Conservation (phyloP, 2,888 invertebrate genomes). For the Siphonodentalium dalli region DNA sequence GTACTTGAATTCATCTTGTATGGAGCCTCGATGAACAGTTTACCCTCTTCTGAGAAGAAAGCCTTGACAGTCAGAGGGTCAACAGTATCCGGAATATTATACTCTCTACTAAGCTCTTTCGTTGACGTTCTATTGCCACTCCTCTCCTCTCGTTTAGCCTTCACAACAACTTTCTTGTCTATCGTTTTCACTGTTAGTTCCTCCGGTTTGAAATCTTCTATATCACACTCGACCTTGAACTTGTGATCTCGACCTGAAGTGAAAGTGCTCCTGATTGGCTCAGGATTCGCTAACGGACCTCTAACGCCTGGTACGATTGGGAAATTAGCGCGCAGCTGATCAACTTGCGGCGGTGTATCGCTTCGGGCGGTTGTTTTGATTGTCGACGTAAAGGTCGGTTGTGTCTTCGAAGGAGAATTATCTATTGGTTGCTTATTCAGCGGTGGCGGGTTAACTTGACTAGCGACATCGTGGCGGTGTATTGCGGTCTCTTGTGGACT, state of each 20-base stretch:
- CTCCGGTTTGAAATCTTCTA: conserved; percentile 62
- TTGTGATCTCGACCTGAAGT: conserved; percentile 46
- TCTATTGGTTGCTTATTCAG: conserved; percentile 18
- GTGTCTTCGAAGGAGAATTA: too few relatives aligned
- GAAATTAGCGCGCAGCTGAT: conserved; percentile 18
- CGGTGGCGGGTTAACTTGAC: conserved; percentile 10
- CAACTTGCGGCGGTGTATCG: conserved; percentile 13
- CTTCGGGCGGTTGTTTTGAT: conserved; percentile 5
- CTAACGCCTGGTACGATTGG: not conserved
- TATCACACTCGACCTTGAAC: conserved; percentile 57
- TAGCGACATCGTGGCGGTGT: conserved; percentile 30
- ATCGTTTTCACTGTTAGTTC: conserved; percentile 62
- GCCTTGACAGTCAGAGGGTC: conserved; percentile 62
- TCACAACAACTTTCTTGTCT: conserved; percentile 54
- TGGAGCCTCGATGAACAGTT: conserved; percentile 61
- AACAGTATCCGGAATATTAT: conserved; percentile 60
- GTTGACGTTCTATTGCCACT: conserved; percentile 55
- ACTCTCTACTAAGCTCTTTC: conserved; percentile 60
- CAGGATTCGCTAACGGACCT: not conserved
- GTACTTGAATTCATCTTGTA: too few relatives aligned
- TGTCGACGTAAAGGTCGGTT: conserved; percentile 8
- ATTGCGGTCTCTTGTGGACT: conserved; percentile 30
- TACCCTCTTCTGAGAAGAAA: conserved; percentile 60
- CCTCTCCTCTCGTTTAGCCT: conserved; percentile 57
- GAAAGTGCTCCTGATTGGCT: too few relatives aligned